Percentiles rank a stretch among this genome's conserved stretches.
These are phyloP conservation scores for Corythaeola cristata DNA, from an alignment of 2,113 vertebrate genomes.

Conservation along the genomic window DNA sequence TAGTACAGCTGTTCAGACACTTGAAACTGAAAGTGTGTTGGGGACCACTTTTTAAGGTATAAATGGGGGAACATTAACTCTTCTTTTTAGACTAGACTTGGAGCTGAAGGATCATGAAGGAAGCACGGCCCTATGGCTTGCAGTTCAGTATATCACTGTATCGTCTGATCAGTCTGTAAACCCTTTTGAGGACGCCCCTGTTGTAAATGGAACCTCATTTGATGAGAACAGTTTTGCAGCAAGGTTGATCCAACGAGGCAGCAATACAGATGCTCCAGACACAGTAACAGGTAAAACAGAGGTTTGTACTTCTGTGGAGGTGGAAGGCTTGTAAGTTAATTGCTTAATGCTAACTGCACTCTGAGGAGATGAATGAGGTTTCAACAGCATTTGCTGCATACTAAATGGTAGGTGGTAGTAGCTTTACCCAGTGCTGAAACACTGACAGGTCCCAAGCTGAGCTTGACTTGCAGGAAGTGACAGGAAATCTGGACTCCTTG, in stretches of 20 bases:
- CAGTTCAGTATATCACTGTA: conserved; percentile 92
- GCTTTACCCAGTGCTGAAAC: neutral
- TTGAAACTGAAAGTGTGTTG: neutral
- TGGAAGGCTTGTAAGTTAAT: neutral
- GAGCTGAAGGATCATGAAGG: conserved; percentile 95
- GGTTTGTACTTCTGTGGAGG: conserved; percentile 35
- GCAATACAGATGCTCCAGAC: conserved; percentile 91
- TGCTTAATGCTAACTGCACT: neutral
- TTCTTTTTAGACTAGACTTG: conserved; percentile 85
- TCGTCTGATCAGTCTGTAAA: conserved; percentile 90
- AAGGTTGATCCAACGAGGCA: conserved; percentile 90
- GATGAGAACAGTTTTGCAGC: conserved; percentile 97
- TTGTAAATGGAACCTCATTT: conserved; percentile 94
- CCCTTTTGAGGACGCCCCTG: conserved; percentile 89
- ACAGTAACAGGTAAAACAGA: conserved; percentile 80
- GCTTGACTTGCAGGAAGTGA: neutral
- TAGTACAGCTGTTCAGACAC: neutral
- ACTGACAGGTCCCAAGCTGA: neutral
- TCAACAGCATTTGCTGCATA: neutral
- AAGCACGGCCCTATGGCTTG: conserved; percentile 96
- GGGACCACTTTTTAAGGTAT: neutral
- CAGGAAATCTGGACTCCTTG: neutral
- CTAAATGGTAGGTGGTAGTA: neutral
- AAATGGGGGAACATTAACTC: neutral
- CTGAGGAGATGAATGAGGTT: neutral